Evolutionary conservation across 2,888 invertebrate species (phyloP).

Genomic region (Rotaria magnacalcarata): DNA sequence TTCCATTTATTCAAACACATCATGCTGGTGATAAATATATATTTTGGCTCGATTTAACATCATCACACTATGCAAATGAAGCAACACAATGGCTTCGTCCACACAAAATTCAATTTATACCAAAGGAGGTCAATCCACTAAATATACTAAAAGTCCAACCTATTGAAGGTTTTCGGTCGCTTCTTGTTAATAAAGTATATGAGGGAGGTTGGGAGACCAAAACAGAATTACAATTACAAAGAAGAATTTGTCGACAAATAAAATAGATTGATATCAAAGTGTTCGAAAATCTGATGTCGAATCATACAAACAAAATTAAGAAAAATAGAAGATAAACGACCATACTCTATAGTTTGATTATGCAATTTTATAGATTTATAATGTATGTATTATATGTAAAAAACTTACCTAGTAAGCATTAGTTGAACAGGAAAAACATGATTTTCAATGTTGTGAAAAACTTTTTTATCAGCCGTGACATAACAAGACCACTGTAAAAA

Average conservation of each 20-base stretch:
- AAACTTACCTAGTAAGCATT: not conserved
- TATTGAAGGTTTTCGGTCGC: constrained; percentile 25
- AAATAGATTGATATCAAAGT: not conserved
- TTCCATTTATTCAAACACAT: not conserved
- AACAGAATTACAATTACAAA: not conserved
- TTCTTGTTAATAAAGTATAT: constrained; percentile 3
- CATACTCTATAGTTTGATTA: not conserved
- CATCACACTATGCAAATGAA: not conserved
- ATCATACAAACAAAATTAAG: constrained; percentile 2
- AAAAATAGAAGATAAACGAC: not conserved
- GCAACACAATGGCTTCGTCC: not conserved
- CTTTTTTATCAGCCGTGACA: too few relatives aligned
- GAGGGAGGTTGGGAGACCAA: constrained; percentile 17
- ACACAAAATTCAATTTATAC: not conserved
- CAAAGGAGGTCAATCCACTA: not conserved
- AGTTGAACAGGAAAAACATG: not conserved
- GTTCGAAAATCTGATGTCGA: not conserved
- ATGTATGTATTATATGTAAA: not conserved
- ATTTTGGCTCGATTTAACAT: constrained; percentile 34
- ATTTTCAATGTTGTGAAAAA: not conserved
- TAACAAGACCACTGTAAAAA: too few relatives aligned
- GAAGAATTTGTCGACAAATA: not conserved
- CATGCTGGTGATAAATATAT: not conserved
- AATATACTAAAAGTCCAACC: constrained; percentile 27
- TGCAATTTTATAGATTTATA: not conserved